Percentiles rank a stretch among this genome's conserved stretches.
phyloP scores from a whole-genome alignment of 1,140 invertebrate genomes.

The Rhizoglyphus robini region DNA sequence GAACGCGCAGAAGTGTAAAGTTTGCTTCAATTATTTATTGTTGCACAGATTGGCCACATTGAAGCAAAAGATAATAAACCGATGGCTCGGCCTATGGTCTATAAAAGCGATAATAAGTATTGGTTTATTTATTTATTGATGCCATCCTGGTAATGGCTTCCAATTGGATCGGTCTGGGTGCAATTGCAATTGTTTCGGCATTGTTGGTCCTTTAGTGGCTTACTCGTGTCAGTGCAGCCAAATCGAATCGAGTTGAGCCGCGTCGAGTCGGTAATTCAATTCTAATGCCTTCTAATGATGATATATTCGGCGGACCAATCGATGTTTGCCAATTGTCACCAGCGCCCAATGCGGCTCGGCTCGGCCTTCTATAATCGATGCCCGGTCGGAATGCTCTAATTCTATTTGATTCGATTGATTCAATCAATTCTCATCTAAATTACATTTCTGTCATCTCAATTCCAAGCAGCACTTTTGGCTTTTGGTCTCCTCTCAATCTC shows the following conservation, averaged over 20 bases:
- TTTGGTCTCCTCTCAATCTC: neutral
- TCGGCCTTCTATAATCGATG: neutral
- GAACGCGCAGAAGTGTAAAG: no score
- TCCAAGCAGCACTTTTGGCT: neutral
- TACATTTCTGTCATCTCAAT: constrained; percentile 3
- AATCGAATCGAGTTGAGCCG: neutral
- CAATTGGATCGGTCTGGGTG: no score
- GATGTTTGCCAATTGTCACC: neutral
- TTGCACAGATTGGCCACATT: no score
- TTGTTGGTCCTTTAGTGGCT: neutral
- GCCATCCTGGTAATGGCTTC: no score
- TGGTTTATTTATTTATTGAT: no score
- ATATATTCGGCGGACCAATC: neutral
- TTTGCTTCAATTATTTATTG: no score
- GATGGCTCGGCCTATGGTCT: no score
- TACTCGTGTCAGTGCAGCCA: no score
- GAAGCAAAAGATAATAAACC: no score
- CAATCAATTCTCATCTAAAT: constrained; percentile 17
- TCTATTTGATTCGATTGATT: neutral
- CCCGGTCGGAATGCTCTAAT: neutral
- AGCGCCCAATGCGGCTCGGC: neutral
- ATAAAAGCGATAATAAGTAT: no score
- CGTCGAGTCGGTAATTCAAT: constrained; percentile 1
- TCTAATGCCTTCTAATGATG: constrained; percentile 12
- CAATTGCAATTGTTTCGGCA: constrained; percentile 12